Conservation (phyloP, 2,797 vertebrate species). For the Gila robusta region DNA sequence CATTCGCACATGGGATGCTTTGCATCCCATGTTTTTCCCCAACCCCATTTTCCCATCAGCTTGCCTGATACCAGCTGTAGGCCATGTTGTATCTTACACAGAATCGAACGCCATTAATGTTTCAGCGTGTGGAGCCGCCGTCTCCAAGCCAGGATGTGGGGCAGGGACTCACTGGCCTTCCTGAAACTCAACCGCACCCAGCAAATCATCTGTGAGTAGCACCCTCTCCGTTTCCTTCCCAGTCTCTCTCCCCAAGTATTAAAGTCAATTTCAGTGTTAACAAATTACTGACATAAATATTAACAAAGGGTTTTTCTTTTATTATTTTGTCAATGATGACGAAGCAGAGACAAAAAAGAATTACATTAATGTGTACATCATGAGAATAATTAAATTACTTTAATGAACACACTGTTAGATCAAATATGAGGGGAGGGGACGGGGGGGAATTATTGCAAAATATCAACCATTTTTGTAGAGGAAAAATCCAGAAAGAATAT, state of each 20-base stretch:
- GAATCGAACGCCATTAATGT: constrained; percentile 98
- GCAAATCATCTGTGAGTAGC: constrained; percentile 86
- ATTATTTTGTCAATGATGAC: background rate
- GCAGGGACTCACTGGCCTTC: constrained; percentile 81
- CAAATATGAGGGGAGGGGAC: too few species aligned
- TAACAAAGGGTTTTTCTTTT: background rate
- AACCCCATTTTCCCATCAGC: constrained; percentile 78
- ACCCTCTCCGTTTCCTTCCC: background rate
- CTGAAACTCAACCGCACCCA: constrained; percentile 78
- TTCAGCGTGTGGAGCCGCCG: constrained; percentile 94
- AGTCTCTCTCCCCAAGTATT: background rate
- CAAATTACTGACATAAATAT: background rate
- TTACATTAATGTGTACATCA: background rate
- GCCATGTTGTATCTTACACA: constrained; percentile 88
- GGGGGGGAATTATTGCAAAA: background rate
- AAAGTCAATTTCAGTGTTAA: background rate
- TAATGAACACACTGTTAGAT: too few species aligned
- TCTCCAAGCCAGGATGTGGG: constrained; percentile 88
- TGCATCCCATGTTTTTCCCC: constrained; percentile 64
- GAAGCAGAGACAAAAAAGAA: background rate
- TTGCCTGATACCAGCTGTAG: constrained; percentile 82
- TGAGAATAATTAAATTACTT: background rate
- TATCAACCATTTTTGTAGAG: background rate
- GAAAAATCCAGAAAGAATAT: background rate
- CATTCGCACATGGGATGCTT: constrained; percentile 69